These are phyloP conservation scores for Astropecten irregularis DNA, from an alignment of 53 echinoderm and acorn worm genomes.

Conservation along the genomic window DNA sequence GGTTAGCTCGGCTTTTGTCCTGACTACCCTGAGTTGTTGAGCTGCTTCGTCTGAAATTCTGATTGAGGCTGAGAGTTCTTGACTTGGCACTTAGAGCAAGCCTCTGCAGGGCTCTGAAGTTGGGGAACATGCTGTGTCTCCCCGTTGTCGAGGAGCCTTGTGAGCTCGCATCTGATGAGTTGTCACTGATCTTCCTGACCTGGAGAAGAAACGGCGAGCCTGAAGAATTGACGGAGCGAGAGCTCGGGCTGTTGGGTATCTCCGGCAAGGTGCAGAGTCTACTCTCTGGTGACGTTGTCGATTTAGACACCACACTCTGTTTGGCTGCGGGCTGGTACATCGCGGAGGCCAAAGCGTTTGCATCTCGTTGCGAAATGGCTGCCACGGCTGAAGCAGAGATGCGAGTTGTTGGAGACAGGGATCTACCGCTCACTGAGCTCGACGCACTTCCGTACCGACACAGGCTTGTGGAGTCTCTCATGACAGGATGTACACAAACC, in stretches of 20 bases:
- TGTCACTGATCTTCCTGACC: neutral
- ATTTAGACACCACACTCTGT: neutral
- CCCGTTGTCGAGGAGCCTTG: neutral
- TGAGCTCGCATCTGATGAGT: neutral
- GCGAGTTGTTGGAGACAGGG: neutral
- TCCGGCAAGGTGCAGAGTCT: slow-evolving; percentile 24
- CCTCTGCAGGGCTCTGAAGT: slow-evolving; percentile 77
- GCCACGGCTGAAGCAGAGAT: slow-evolving; percentile 22
- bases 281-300: neutral
- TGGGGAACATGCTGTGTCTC: slow-evolving; percentile 79
- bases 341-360: neutral
- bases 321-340: neutral
- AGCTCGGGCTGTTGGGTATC: slow-evolving; percentile 40
- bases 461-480: neutral
- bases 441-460: slow-evolving; percentile 20
- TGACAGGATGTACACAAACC: slow-evolving; percentile 9
- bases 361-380: neutral
- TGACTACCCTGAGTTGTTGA: neutral
- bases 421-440: neutral
- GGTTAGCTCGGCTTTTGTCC: too few relatives aligned
- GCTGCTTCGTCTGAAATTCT: neutral
- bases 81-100: slow-evolving; percentile 75
- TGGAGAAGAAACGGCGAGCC: neutral
- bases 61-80: slow-evolving; percentile 4
- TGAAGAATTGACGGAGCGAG: neutral